phyloP scores from a whole-genome alignment of 2,888 invertebrate species.

The Eupeodes latifasciatus region DNA sequence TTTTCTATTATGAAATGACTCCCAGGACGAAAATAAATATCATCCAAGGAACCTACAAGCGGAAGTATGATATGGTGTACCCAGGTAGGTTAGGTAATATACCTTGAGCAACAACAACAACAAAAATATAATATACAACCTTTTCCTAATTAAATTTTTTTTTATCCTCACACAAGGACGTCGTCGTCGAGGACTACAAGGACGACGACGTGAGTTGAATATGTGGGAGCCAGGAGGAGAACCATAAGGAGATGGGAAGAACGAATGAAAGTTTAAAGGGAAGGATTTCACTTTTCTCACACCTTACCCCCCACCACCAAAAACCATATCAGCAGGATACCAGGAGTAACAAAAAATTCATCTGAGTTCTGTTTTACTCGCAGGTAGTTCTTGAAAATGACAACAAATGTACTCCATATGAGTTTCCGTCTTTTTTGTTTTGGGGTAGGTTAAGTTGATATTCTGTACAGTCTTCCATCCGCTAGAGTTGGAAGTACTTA shows the following conservation, averaged over 20 bases:
- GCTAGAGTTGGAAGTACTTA: conserved; percentile 1
- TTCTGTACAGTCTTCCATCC: conserved; percentile 13
- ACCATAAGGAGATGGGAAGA: too few species aligned
- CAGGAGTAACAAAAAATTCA: background rate
- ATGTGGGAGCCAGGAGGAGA: background rate
- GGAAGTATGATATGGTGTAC: background rate
- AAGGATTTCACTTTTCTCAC: conserved; percentile 48
- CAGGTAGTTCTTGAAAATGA: background rate
- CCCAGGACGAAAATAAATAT: conserved; percentile 49
- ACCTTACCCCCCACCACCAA: background rate
- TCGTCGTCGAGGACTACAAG: conserved; percentile 29
- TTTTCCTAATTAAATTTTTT: conserved; percentile 64
- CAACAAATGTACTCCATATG: conserved; percentile 13
- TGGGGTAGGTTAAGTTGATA: conserved; percentile 42
- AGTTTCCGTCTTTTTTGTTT: background rate
- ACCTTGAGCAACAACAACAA: background rate
- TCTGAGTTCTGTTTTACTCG: background rate
- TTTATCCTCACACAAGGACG: conserved; percentile 35
- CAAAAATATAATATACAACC: background rate
- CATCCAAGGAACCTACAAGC: conserved; percentile 27
- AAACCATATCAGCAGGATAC: background rate
- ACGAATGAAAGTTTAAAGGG: background rate
- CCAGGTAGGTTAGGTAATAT: too few species aligned
- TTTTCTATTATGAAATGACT: conserved; percentile 48
- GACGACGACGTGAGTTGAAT: conserved; percentile 37